phyloP scores from a whole-genome alignment of 2,888 invertebrate species.

The Drosophila siamana region DNA sequence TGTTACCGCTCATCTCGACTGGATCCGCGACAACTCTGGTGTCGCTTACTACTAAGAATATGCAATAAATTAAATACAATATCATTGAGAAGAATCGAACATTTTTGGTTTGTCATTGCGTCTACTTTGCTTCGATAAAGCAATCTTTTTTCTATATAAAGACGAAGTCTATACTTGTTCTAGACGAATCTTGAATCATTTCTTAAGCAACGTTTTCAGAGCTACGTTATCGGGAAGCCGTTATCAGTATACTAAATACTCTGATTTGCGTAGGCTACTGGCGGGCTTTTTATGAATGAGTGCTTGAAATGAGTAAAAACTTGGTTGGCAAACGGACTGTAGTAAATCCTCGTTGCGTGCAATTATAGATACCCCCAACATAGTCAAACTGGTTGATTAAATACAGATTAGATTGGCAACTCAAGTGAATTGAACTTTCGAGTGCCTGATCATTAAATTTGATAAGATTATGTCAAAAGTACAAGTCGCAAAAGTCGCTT shows the following conservation, averaged over 20 bases:
- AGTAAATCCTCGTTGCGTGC: conserved; percentile 5
- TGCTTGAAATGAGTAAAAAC: conserved; percentile 1
- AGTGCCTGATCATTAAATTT: neutral
- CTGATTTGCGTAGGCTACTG: conserved; percentile 6
- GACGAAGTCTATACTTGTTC: neutral
- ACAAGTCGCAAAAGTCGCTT: neutral
- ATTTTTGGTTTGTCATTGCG: neutral
- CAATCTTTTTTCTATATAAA: neutral
- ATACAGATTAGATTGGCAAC: conserved; percentile 14
- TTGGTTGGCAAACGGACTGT: neutral
- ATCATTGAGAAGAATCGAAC: neutral
- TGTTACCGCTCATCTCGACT: conserved; percentile 57
- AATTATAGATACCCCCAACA: conserved; percentile 10
- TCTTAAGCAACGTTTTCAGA: neutral
- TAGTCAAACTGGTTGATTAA: neutral
- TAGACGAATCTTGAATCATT: neutral
- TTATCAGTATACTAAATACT: conserved; percentile 1
- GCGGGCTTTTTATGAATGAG: conserved; percentile 8
- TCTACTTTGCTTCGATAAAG: neutral
- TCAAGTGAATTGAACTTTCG: conserved; percentile 9
- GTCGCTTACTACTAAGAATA: conserved; percentile 52
- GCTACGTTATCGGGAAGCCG: neutral
- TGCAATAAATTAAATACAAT: neutral
- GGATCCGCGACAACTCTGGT: conserved; percentile 67
- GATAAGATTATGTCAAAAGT: conserved; percentile 1